phyloP scores from a whole-genome alignment of 1,140 invertebrate genomes.

The Batillaria attramentaria region DNA sequence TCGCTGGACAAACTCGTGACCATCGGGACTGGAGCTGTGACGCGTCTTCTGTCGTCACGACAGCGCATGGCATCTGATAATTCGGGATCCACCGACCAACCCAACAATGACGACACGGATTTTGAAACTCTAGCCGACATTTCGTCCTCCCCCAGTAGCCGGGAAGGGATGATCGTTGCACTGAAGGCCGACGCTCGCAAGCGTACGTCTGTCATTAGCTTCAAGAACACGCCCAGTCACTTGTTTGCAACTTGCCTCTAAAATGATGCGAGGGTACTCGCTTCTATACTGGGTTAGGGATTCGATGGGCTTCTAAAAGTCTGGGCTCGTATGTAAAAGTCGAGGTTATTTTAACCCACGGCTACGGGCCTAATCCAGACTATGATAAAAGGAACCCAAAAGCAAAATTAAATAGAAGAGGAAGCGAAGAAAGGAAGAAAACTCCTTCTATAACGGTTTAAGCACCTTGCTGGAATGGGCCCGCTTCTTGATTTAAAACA shows the following conservation, averaged over 20 bases:
- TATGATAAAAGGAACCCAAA: no score
- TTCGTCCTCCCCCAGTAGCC: not conserved
- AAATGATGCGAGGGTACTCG: not conserved
- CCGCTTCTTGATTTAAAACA: no score
- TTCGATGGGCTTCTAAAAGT: not conserved
- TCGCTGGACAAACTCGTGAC: not conserved
- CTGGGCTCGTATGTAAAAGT: no score
- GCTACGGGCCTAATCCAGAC: no score
- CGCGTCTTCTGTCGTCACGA: no score
- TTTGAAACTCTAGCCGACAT: not conserved
- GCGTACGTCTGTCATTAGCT: not conserved
- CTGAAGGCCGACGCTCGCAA: not conserved
- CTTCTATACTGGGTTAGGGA: not conserved
- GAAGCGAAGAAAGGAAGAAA: no score
- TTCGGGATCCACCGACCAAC: not conserved
- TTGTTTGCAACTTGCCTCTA: not conserved
- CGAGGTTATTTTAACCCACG: no score
- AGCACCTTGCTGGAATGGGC: no score
- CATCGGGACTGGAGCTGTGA: not conserved
- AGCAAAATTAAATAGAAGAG: no score
- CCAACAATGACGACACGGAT: not conserved
- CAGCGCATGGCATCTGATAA: not conserved
- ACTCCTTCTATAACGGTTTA: no score
- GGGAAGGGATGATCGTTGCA: not conserved
- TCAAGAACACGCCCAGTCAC: not conserved